Conservation (phyloP, 2,113 vertebrate genomes). For the Propithecus coquereli region DNA sequence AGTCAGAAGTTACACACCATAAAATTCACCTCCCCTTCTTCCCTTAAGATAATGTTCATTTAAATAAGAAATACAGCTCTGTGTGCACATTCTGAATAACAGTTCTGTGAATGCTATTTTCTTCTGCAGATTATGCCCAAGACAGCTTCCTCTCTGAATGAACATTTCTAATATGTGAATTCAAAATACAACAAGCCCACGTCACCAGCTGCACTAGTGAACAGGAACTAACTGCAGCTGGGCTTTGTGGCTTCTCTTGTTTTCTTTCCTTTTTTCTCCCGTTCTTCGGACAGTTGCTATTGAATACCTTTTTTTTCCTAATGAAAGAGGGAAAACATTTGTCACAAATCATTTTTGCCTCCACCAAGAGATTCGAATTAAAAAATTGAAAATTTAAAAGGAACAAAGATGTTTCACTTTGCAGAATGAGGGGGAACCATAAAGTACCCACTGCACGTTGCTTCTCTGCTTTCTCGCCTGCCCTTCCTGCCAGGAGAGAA, state of each 20-base stretch:
- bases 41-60: background rate
- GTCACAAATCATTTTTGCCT: background rate
- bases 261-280: constrained; percentile 5
- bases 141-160: constrained; percentile 63
- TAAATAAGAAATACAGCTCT: constrained; percentile 28
- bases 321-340: background rate
- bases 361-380: background rate
- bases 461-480: background rate
- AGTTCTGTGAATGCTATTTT: constrained; percentile 65
- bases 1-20: background rate
- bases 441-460: background rate
- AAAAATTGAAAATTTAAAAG: background rate
- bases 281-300: background rate
- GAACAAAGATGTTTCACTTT: background rate
- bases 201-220: background rate
- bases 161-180: constrained; percentile 38
- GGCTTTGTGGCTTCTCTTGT: constrained; percentile 41
- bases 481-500: background rate
- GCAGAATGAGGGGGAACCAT: background rate
- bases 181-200: constrained; percentile 27
- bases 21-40: background rate
- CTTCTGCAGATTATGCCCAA: constrained; percentile 16
- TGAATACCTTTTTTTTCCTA: background rate
- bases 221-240: constrained; percentile 35
- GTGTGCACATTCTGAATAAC: constrained; percentile 15